These are phyloP conservation scores for Lepidurus arcticus DNA, from an alignment of 1,140 invertebrate species.

Conservation along the genomic window DNA sequence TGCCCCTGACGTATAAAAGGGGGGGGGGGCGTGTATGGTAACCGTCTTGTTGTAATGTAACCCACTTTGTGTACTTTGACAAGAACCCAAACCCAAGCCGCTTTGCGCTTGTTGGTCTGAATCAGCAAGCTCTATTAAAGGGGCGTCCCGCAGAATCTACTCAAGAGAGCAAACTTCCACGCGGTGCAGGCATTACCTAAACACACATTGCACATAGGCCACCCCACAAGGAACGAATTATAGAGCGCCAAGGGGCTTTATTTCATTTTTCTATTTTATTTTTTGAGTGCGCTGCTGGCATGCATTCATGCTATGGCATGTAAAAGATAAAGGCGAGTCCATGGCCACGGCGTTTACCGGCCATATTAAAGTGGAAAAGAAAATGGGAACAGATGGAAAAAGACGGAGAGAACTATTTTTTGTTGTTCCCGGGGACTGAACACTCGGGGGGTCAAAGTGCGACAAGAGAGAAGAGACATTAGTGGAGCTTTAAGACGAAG, in stretches of 20 bases:
- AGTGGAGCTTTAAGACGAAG: neutral
- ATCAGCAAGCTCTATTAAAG: slow-evolving; percentile 17
- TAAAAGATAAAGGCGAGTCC: too few species aligned
- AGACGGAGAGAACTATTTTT: neutral
- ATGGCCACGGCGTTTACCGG: too few species aligned
- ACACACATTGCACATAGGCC: neutral
- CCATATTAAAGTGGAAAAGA: neutral
- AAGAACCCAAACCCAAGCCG: neutral
- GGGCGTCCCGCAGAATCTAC: neutral
- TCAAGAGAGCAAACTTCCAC: slow-evolving; percentile 19
- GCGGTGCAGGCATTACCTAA: slow-evolving; percentile 20
- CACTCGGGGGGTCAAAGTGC: neutral
- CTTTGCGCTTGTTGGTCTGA: slow-evolving; percentile 2
- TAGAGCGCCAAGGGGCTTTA: neutral
- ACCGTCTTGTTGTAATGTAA: neutral
- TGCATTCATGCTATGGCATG: too few species aligned
- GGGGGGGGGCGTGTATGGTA: too few species aligned
- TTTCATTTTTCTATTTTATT: too few species aligned
- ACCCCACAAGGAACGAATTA: neutral
- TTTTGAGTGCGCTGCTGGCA: too few species aligned
- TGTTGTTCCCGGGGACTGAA: neutral
- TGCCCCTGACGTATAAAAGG: too few species aligned
- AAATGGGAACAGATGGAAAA: neutral
- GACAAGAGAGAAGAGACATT: neutral
- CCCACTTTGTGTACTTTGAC: slow-evolving; percentile 5